These are phyloP conservation scores for Tribolium madens DNA, from an alignment of 1,140 invertebrate genomes.

Conservation along the genomic window DNA sequence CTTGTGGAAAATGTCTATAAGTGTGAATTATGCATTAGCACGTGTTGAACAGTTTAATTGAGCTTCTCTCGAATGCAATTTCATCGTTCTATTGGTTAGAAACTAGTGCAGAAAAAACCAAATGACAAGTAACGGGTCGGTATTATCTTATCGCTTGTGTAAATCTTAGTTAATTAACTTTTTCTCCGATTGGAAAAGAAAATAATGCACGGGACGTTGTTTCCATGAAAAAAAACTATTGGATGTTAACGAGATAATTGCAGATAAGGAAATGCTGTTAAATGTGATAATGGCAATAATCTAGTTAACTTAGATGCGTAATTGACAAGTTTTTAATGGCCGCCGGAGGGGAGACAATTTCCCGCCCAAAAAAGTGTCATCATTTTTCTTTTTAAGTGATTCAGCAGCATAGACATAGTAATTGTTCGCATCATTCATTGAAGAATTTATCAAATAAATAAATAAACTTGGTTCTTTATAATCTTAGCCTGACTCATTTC, in stretches of 20 bases:
- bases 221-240: neutral
- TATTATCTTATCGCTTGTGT: neutral
- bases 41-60: neutral
- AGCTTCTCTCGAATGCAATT: neutral
- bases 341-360: slow-evolving; percentile 15
- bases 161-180: neutral
- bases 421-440: slow-evolving; percentile 2
- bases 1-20: neutral
- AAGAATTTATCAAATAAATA: slow-evolving; percentile 3
- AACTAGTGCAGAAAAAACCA: neutral
- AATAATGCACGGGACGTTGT: neutral
- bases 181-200: neutral
- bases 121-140: neutral
- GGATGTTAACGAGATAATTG: neutral
- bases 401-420: neutral
- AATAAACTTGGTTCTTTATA: neutral
- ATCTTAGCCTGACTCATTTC: neutral
- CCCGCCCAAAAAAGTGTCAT: neutral
- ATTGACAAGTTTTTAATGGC: slow-evolving; percentile 8
- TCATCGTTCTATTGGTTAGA: neutral
- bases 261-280: neutral
- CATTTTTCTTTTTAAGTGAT: neutral
- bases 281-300: neutral
- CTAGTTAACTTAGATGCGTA: neutral
- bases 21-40: slow-evolving; percentile 26